Evolutionary conservation across 2,888 invertebrate species (phyloP), one percentile per base, ranked within the genome.

Genomic region (Dilophus febrilis): DNA sequence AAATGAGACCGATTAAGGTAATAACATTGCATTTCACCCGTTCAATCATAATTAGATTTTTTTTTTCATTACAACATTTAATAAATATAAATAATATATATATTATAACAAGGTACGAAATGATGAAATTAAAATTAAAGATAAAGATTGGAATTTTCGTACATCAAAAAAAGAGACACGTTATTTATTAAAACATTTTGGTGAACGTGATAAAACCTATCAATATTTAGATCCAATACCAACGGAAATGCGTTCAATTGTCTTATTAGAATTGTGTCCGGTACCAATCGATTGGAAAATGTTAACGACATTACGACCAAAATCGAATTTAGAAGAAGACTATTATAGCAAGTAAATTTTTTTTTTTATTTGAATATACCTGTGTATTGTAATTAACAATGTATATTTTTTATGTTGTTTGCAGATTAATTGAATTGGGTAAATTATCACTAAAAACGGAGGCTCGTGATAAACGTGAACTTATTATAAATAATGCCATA

Each of bases 241-340:
- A 3, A 65, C 68, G 0, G 86, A 87, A 58, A 87, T 90, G 88
- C 71, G 56, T 44, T 53, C 53, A 26, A 51, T 62, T 34, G 49
- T 54, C 3, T 49, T 63, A 1, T 52, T 54, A 49, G 88, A 90
- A 51, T 64, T 90, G 37, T 83, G 83, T 50, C 70, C 77, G 10
- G 86, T 90, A 14, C 77, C 84, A 29, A 91, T 91, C 45, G 86
- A 87, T 55, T 91, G 90, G 90, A 75, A 82, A 58, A 90, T 91
- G 90, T 66, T 91, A 41, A 90, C 90, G 12, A 78, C 83, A n/a
- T 59, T 83, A 22, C 67, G 88, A 49, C 90, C 90, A 1, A 86
- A 86, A 58, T 71, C 72, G 26, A 83, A 83, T 52, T 61, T 74
- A 18, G 90, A 91, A 51, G 88, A 90, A 61, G 84, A 86, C 53